Conservation (phyloP, 2,113 vertebrate species). For the Camelus dromedarius region DNA sequence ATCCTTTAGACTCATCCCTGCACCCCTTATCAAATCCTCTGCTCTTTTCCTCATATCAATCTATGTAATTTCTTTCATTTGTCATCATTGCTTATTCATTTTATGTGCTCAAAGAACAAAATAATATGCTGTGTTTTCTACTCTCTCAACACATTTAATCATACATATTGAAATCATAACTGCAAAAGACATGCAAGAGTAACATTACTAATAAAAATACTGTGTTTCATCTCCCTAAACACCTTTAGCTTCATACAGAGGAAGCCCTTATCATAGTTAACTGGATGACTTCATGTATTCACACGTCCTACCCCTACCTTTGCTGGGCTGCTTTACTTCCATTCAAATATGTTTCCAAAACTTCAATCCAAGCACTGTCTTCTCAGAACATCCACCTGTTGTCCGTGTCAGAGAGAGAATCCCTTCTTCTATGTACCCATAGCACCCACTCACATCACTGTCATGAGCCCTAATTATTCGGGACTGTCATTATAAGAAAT, state of each 20-base stretch:
- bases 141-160: neutral
- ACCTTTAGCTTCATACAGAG: neutral
- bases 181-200: neutral
- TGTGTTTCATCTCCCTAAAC: neutral
- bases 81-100: neutral
- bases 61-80: neutral
- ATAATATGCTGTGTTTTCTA: neutral
- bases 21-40: neutral
- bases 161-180: neutral
- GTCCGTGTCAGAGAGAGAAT: neutral
- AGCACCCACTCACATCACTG: neutral
- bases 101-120: neutral
- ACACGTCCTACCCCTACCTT: fast-evolving
- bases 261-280: neutral
- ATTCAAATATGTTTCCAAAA: neutral
- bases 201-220: neutral
- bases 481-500: no score
- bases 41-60: neutral
- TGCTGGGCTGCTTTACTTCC: neutral
- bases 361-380: neutral
- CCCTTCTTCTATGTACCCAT: neutral
- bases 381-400: neutral
- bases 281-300: neutral
- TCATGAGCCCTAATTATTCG: neutral
- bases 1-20: neutral